Percentiles rank a stretch among this genome's conserved stretches.
Evolutionary conservation across 2,888 invertebrate species (phyloP).

Genomic region (Kryphioiulus occultus): DNA sequence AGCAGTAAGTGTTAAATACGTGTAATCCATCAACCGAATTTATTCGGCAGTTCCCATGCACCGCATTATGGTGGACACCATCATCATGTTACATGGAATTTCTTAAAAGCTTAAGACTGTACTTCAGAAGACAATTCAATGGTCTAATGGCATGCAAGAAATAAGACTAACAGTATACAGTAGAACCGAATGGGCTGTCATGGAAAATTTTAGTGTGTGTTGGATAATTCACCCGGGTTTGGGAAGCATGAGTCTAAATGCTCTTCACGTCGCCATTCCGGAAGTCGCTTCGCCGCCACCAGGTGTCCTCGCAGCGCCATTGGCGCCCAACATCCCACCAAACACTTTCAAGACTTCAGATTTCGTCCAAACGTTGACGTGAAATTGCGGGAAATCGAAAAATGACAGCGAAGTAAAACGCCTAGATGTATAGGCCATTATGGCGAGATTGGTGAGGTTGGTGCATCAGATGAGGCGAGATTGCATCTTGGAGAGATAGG

Average conservation of each 20-base stretch:
- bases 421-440: slow-evolving; percentile 10
- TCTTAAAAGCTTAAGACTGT: too few relatives aligned
- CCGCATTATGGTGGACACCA: too few relatives aligned
- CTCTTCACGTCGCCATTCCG: neutral
- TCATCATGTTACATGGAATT: too few relatives aligned
- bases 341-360: neutral
- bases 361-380: neutral
- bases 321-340: neutral
- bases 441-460: neutral
- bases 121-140: too few relatives aligned
- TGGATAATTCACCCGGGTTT: too few relatives aligned
- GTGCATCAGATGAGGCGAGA: neutral
- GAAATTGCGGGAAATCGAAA: neutral
- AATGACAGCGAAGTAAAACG: neutral
- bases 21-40: too few relatives aligned
- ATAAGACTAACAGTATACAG: too few relatives aligned
- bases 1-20: too few relatives aligned
- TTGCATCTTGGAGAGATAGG: slow-evolving; percentile 1
- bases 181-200: too few relatives aligned
- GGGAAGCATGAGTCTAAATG: neutral
- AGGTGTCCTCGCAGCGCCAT: neutral
- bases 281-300: neutral
- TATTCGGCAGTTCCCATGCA: too few relatives aligned
- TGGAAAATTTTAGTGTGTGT: too few relatives aligned
- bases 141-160: too few relatives aligned